Evolutionary conservation across 2,888 invertebrate genomes (phyloP).

Genomic region (Oscheius myriophilus): DNA sequence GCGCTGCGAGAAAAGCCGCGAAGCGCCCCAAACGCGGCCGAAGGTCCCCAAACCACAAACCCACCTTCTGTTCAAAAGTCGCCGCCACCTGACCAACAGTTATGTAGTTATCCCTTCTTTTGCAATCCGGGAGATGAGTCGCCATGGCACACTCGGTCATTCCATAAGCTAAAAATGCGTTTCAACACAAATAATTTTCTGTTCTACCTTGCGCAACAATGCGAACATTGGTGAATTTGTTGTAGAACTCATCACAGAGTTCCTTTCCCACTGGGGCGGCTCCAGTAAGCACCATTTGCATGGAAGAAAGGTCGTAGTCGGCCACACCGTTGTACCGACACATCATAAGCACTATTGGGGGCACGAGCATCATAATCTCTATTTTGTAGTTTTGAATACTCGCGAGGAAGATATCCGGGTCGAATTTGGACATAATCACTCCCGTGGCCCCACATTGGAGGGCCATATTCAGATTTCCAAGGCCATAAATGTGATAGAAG

Average conservation of each 20-base stretch:
- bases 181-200: not conserved
- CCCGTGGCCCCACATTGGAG: constrained; percentile 53
- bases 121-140: constrained; percentile 71
- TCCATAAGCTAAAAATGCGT: constrained; percentile 77
- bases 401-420: constrained; percentile 50
- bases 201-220: constrained; percentile 36
- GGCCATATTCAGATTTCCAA: constrained; percentile 30
- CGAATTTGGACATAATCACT: constrained; percentile 60
- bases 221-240: constrained; percentile 23
- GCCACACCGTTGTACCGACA: constrained; percentile 78
- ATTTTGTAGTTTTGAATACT: constrained; percentile 43
- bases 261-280: constrained; percentile 65
- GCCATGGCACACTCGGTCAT: constrained; percentile 81
- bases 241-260: constrained; percentile 49
- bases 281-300: constrained; percentile 72
- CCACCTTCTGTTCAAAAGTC: constrained; percentile 78
- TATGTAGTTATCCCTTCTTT: constrained; percentile 75
- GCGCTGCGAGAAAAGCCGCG: too few species aligned
- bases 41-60: too few species aligned
- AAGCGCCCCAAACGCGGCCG: too few species aligned
- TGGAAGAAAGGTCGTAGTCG: constrained; percentile 81
- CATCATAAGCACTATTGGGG: constrained; percentile 83
- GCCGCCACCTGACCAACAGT: constrained; percentile 78
- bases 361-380: constrained; percentile 80
- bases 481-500: constrained; percentile 67